Percentiles rank a stretch among this genome's conserved stretches.
Evolutionary conservation across 2,888 invertebrate genomes (phyloP).

Genomic region (Odontocerum albicorne): DNA sequence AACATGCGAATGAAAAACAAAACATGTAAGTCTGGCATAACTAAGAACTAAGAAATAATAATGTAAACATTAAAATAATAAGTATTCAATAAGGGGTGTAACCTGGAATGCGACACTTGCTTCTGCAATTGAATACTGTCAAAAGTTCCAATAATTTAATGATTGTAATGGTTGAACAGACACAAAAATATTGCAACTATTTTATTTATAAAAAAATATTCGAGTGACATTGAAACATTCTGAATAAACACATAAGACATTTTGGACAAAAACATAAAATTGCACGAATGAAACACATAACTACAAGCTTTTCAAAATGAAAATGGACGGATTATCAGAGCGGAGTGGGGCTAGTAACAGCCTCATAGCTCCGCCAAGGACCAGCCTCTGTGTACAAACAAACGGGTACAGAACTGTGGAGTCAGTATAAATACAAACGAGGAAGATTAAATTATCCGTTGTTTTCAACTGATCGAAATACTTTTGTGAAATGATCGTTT

Average conservation of each 20-base stretch:
- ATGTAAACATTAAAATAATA: background rate
- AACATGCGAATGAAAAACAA: background rate
- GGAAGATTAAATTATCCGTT: background rate
- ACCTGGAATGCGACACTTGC: slow-evolving; percentile 47
- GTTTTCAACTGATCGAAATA: background rate
- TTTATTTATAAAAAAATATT: background rate
- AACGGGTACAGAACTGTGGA: slow-evolving; percentile 5
- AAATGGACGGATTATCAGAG: slow-evolving; percentile 16
- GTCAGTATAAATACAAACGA: background rate
- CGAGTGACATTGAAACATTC: slow-evolving; percentile 12
- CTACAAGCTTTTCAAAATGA: slow-evolving; percentile 35
- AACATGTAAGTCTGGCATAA: background rate
- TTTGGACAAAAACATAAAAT: slow-evolving; percentile 31
- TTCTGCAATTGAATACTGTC: background rate
- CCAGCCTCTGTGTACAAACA: slow-evolving; percentile 10
- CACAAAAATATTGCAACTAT: background rate
- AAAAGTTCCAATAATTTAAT: background rate
- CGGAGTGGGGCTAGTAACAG: background rate
- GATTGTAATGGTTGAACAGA: background rate
- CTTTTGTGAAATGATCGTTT: background rate
- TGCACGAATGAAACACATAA: slow-evolving; percentile 36
- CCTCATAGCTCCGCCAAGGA: slow-evolving; percentile 2
- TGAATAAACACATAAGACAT: slow-evolving; percentile 29
- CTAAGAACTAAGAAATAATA: background rate
- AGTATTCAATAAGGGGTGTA: slow-evolving; percentile 46